Conservation (phyloP, 2,888 invertebrate species). For the Chrysodeixis includens region DNA sequence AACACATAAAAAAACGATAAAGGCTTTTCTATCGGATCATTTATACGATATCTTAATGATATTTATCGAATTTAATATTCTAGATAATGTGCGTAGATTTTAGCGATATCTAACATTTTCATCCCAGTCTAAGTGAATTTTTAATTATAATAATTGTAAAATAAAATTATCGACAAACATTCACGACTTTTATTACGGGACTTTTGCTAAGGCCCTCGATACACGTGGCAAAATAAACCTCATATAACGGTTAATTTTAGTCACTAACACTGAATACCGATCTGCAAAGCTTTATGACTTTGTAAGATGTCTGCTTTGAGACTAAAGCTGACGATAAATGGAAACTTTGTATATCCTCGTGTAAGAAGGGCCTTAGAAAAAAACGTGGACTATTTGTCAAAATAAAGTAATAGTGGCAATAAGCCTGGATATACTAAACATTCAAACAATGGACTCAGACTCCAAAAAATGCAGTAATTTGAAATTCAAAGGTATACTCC, state of each 20-base stretch:
- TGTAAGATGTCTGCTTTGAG: no score
- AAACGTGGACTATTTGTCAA: neutral
- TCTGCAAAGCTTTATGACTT: no score
- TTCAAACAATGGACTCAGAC: constrained; percentile 29
- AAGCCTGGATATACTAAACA: constrained; percentile 20
- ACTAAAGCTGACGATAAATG: no score
- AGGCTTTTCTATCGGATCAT: constrained; percentile 47
- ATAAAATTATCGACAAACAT: constrained; percentile 1
- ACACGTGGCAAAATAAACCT: neutral
- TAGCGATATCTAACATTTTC: constrained; percentile 71
- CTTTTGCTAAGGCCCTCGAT: neutral
- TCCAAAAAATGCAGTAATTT: constrained; percentile 27
- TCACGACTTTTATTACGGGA: constrained; percentile 15
- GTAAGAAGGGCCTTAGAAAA: neutral
- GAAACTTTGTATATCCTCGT: no score
- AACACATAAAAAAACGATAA: constrained; percentile 48
- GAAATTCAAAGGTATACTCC: neutral
- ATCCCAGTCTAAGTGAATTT: constrained; percentile 74
- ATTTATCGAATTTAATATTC: constrained; percentile 58
- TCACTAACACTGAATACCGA: no score
- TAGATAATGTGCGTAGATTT: constrained; percentile 79
- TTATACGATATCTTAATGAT: constrained; percentile 56
- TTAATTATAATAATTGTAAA: constrained; percentile 36
- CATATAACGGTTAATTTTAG: no score
- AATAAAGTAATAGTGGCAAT: constrained; percentile 25